Evolutionary conservation across 2,113 vertebrate species (phyloP).

Genomic region (Marmota flaviventris): DNA sequence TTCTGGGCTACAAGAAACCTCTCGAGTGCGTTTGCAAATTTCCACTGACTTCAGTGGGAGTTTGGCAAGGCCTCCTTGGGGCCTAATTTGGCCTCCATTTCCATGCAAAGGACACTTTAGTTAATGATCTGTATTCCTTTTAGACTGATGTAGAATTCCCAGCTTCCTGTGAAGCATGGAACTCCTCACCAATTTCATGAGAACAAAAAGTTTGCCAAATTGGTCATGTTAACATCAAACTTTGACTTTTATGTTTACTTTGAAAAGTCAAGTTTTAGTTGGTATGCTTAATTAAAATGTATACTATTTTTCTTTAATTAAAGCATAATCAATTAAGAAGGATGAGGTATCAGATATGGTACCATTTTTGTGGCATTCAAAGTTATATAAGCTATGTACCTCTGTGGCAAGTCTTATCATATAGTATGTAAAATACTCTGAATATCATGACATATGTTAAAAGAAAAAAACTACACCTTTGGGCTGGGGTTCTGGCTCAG

Average conservation of each 20-base stretch:
- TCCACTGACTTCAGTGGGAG: slow-evolving; percentile 55
- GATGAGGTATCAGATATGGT: not conserved
- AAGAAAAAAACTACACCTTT: not conserved
- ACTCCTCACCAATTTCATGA: not conserved
- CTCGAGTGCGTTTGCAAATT: not conserved
- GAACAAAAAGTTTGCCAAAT: slow-evolving; percentile 1
- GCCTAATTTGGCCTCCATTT: slow-evolving; percentile 33
- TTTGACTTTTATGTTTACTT: not conserved
- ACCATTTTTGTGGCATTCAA: not conserved
- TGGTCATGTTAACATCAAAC: not conserved
- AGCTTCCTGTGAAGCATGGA: not conserved
- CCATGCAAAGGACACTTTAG: not conserved
- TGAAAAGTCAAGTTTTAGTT: slow-evolving; percentile 19
- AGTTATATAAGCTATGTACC: not conserved
- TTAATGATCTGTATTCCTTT: not conserved
- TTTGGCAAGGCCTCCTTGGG: slow-evolving; percentile 35
- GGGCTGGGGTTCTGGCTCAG: too few species aligned
- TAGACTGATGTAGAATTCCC: not conserved
- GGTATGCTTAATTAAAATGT: not conserved
- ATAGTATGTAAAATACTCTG: not conserved
- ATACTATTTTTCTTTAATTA: not conserved
- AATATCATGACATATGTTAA: not conserved
- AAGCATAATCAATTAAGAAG: not conserved
- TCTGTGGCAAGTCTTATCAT: not conserved
- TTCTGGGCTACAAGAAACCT: not conserved